Evolutionary conservation across 2,797 vertebrate species (phyloP).

Genomic region (Pristis pectinata): DNA sequence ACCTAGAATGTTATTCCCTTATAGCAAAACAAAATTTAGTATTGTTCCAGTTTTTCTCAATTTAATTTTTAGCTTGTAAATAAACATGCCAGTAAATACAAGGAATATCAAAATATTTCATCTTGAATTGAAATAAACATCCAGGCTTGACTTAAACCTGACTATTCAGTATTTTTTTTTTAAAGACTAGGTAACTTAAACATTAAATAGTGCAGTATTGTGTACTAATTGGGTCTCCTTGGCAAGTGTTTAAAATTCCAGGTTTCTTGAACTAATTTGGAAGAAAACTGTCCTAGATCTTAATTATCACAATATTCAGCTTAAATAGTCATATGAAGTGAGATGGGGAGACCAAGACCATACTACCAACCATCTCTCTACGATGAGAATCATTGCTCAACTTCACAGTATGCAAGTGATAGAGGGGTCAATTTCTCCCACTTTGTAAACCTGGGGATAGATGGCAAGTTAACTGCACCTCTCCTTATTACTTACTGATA

Average conservation of each 20-base stretch:
- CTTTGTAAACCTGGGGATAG: background rate
- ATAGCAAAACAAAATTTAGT: background rate
- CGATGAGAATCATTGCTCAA: background rate
- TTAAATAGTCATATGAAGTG: background rate
- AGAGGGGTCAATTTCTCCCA: background rate
- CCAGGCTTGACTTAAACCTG: background rate
- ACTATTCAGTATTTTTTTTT: background rate
- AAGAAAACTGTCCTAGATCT: background rate
- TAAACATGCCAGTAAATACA: no score
- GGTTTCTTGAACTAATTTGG: no score
- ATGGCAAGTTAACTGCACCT: background rate
- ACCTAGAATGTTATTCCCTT: background rate
- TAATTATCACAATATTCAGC: background rate
- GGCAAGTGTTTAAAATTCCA: background rate
- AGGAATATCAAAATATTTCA: background rate
- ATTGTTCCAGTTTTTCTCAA: background rate
- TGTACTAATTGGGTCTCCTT: background rate
- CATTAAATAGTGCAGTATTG: background rate
- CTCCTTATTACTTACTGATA: no score
- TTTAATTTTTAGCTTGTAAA: background rate
- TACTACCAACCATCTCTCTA: background rate
- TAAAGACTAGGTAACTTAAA: background rate
- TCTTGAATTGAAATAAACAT: background rate
- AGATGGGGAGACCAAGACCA: background rate
- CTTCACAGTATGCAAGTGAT: background rate